These are phyloP conservation scores for Lacerta bilineata DNA, from an alignment of 2,797 vertebrate species.

Conservation along the genomic window DNA sequence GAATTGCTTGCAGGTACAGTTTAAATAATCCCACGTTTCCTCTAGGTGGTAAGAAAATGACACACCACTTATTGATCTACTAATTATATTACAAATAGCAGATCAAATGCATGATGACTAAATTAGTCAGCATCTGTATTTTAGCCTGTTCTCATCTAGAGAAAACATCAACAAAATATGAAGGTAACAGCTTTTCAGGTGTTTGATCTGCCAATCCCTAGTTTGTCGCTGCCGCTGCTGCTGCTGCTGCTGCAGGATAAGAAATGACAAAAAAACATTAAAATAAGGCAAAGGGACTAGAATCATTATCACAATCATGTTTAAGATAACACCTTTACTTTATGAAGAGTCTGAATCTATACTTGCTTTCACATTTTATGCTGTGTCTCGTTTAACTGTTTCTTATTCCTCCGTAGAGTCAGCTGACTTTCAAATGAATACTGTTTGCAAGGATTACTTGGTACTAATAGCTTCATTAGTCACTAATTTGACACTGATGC, in stretches of 20 bases:
- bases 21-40: slow-evolving; percentile 35
- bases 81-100: slow-evolving; percentile 44
- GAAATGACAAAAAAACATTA: not conserved
- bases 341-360: not conserved
- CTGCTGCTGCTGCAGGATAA: not conserved
- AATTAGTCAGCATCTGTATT: not conserved
- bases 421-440: slow-evolving; percentile 7
- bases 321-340: not conserved
- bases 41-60: slow-evolving; percentile 16
- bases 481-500: slow-evolving; percentile 28
- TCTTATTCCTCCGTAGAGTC: not conserved
- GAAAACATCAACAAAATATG: slow-evolving; percentile 19
- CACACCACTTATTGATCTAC: not conserved
- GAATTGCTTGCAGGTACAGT: not conserved
- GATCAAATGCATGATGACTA: not conserved
- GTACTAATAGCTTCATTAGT: not conserved
- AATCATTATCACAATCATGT: not conserved
- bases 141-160: not conserved
- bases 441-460: not conserved
- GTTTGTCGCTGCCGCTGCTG: not conserved
- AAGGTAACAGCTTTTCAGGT: slow-evolving; percentile 34
- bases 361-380: not conserved
- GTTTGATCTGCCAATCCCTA: slow-evolving; percentile 7
- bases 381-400: not conserved
- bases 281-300: not conserved